A percentile compares a stretch with the other conserved stretches of the same genome.
phyloP scores from a whole-genome alignment of 2,113 vertebrate species.

The Charadrius vociferus region DNA sequence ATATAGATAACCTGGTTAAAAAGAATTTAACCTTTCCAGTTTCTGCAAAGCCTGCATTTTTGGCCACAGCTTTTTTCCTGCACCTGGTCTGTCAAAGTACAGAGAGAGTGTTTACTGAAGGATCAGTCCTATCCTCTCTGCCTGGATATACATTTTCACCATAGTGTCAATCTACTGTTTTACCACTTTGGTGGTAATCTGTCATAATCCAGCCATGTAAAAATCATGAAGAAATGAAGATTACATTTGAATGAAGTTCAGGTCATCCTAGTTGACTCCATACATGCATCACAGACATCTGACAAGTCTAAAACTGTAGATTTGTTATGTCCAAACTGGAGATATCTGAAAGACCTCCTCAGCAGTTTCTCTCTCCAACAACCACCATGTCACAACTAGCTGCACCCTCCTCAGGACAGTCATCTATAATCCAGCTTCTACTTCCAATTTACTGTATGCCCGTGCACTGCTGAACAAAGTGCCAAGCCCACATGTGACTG shows the following conservation, averaged over 20 bases:
- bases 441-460: accelerated
- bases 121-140: neutral
- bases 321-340: neutral
- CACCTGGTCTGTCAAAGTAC: neutral
- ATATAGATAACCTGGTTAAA: neutral
- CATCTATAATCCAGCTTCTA: neutral
- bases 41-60: neutral
- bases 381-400: neutral
- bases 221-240: neutral
- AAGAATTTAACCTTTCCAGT: neutral
- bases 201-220: neutral
- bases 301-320: neutral
- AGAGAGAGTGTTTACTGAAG: neutral
- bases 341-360: neutral
- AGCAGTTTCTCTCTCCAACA: neutral
- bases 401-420: neutral
- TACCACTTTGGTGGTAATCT: neutral
- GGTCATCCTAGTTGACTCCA: neutral
- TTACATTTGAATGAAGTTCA: neutral
- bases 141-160: neutral
- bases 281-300: neutral
- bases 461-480: accelerated
- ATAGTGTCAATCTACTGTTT: neutral
- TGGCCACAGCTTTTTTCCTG: neutral
- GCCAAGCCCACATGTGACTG: neutral